Conservation (phyloP, 2,113 vertebrate genomes). For the Geococcyx californianus region DNA sequence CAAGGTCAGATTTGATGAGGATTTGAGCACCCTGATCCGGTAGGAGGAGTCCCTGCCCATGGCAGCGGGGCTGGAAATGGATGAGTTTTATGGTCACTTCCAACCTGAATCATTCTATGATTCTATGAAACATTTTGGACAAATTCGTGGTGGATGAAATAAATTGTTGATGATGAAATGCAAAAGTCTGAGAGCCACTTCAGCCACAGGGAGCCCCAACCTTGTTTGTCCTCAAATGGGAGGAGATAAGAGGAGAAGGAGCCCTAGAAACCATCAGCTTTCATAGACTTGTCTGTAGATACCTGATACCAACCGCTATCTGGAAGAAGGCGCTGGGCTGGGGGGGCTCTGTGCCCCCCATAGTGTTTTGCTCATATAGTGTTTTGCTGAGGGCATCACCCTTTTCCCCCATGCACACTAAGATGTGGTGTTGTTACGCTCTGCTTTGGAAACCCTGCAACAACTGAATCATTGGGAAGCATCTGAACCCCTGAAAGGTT, state of each 20-base stretch:
- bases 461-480: background rate
- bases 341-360: too few relatives aligned
- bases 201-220: background rate
- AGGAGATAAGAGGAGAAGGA: background rate
- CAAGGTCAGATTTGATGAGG: too few relatives aligned
- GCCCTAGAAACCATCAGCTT: background rate
- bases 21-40: too few relatives aligned
- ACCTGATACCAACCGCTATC: background rate
- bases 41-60: too few relatives aligned
- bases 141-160: background rate
- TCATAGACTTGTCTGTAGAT: too few relatives aligned
- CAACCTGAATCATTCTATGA: too few relatives aligned
- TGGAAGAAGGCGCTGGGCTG: background rate
- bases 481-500: background rate
- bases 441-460: background rate
- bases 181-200: background rate
- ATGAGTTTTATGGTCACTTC: too few relatives aligned
- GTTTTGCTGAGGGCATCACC: too few relatives aligned
- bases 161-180: background rate
- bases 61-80: too few relatives aligned
- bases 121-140: background rate
- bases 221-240: fast-evolving
- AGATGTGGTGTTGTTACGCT: background rate
- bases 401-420: background rate
- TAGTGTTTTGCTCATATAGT: too few relatives aligned